Evolutionary conservation across 1,140 invertebrate genomes (phyloP), one percentile per base, ranked within the genome.

Genomic region (Phthorimaea operculella): DNA sequence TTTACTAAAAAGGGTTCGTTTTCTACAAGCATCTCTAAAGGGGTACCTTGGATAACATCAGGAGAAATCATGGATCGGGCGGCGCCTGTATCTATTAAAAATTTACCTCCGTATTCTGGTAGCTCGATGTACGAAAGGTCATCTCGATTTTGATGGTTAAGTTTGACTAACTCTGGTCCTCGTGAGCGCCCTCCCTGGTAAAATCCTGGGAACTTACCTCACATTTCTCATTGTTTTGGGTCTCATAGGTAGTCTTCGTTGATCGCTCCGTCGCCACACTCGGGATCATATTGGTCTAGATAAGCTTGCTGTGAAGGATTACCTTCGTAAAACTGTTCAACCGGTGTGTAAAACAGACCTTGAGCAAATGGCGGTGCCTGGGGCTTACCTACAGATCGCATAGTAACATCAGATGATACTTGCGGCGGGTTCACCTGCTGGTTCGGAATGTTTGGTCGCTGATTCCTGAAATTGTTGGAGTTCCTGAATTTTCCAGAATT

Each of bases 61-160:
- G 51, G 51, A 12, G 51, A 53, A 7, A 53, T 53, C 51, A 53
- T 53, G 7, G 51, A 53, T 12, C 36, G 4, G 1, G 51, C 34
- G 12, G 51, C 51, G 2, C 51, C 51, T 7, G 51, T 53, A 21
- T 53, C 51, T 39, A 53, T 53, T 36, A 53, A 42, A 42, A 53
- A 53, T 21, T 53, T 53, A 14, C 50, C 50, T 11, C 17, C n/a
- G 17, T 36, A 39, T 53, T 53, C 51, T 11, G 36, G 51, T 14
- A 53, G 4, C 12, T 53, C 18, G 9, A 53, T 53, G 36, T 53
- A 53, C 14, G 51, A 17, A 15, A 53, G 18, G 15, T 44, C 11
- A n/a, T 36, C 36, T 15, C 36, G 39, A 18, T 36, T 7, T 11
- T 42, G 33, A 34, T 53, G 12, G 18, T 53, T 53, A 12, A 53